Percentiles rank a stretch among this genome's conserved stretches.
Evolutionary conservation across 2,797 vertebrate genomes (phyloP).

Genomic region (Natrix natrix): DNA sequence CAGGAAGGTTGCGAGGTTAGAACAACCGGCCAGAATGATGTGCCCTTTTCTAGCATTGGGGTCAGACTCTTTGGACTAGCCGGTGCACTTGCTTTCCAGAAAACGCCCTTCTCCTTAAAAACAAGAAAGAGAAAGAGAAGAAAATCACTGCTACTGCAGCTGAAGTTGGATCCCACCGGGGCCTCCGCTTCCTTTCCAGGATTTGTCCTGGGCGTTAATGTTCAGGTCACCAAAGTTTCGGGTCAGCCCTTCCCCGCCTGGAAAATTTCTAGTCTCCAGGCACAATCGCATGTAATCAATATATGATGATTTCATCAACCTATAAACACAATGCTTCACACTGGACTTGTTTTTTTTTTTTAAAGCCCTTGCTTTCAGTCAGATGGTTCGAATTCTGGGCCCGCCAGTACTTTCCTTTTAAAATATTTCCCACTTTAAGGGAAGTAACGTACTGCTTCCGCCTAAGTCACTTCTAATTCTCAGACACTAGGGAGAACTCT

Average conservation of each 20-base stretch:
- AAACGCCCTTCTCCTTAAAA: slow-evolving; percentile 66
- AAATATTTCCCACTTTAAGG: background rate
- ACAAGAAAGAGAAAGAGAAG: background rate
- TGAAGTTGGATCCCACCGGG: background rate
- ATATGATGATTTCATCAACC: background rate
- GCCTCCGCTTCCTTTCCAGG: slow-evolving; percentile 2
- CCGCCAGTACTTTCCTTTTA: background rate
- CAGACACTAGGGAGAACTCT: background rate
- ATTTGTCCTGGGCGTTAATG: background rate
- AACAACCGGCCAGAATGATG: slow-evolving; percentile 73
- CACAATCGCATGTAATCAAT: background rate
- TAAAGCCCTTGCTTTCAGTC: background rate
- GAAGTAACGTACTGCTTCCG: background rate
- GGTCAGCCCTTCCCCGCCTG: background rate
- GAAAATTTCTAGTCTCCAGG: background rate
- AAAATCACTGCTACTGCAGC: background rate
- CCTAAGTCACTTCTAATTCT: background rate
- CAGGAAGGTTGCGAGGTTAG: slow-evolving; percentile 74
- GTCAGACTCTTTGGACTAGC: slow-evolving; percentile 65
- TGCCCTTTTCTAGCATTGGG: slow-evolving; percentile 71
- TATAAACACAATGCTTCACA: background rate
- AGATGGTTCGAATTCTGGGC: background rate
- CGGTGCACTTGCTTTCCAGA: slow-evolving; percentile 65
- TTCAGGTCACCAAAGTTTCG: background rate
- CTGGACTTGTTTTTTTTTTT: background rate